Evolutionary conservation across 2,888 invertebrate genomes (phyloP), one percentile per base, ranked within the genome.

Genomic region (Caenorhabditis becei): DNA sequence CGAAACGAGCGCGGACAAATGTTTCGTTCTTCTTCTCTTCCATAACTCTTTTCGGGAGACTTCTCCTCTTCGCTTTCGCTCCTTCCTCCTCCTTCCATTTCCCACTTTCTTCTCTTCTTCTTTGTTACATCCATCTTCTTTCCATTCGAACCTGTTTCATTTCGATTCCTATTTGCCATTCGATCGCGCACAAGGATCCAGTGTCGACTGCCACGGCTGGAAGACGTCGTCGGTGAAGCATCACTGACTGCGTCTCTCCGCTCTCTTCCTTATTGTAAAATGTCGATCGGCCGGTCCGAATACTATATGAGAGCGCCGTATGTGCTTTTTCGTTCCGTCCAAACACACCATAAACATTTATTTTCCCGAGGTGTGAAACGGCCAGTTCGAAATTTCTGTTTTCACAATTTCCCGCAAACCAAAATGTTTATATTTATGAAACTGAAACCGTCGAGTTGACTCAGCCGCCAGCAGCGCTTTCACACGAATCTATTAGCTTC

Each of bases 41-140:
- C 56, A 35, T 56, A 56, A 56, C 56, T 56, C 56, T 56, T 56
- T 56, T 56, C 56, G 56, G 56, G 26, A 56, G 56, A 56, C 37
- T 32, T 54, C 35, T 44, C 7, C 35, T 28, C 58, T 23, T 24
- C 41, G 37, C 14, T 24, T 24, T 41, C 61, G 37, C 71, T 56
- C 11, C 23, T 24, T 56, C 49, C 20, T 51, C 32, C 37, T 23
- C 41, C 35, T 44, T 44, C 18, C 18, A n/a, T 47, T 16, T 35
- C 32, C 37, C 58, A 26, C 69, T 69, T 37, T 32, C 47, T 44
- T 49, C 47, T 47, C 28, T 47, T 67, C 58, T 28, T 63, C 56
- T 72, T 63, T 72, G 72, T 72, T 72, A 72, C 72, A 72, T 65
- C 51, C 58, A 61, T 70, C 59, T 59, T 26, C 51, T 28, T 32